These are phyloP conservation scores for Phyllotreta cruciferae DNA, from an alignment of 2,888 invertebrate species.

Conservation along the genomic window DNA sequence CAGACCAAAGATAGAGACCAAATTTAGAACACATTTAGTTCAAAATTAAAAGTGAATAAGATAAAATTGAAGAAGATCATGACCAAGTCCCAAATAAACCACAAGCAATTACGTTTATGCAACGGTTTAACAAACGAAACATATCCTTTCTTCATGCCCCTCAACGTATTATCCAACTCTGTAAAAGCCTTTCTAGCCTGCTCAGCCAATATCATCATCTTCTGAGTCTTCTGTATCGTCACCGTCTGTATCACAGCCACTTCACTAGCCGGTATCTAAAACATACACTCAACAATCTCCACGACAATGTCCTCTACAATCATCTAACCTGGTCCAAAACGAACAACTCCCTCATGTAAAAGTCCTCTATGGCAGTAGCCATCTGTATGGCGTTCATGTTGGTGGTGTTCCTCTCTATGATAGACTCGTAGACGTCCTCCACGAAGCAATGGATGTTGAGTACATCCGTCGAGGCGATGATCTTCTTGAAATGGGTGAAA, in stretches of 20 bases:
- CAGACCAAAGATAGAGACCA: too few species aligned
- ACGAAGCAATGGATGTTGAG: slow-evolving; percentile 67
- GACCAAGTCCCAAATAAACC: too few species aligned
- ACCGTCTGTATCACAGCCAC: background rate
- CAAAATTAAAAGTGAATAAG: too few species aligned
- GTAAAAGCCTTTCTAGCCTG: background rate
- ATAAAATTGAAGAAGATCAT: too few species aligned
- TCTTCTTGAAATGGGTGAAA: slow-evolving; percentile 65
- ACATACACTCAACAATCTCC: background rate
- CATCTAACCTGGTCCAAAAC: slow-evolving; percentile 61
- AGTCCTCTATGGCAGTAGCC: slow-evolving; percentile 67
- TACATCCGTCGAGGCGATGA: slow-evolving; percentile 65
- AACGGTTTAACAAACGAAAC: too few species aligned
- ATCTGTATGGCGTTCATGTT: slow-evolving; percentile 64
- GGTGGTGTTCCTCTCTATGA: slow-evolving; percentile 67
- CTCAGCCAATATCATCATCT: background rate
- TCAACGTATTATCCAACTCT: slow-evolving; percentile 40
- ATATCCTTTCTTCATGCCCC: background rate
- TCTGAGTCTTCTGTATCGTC: too few species aligned
- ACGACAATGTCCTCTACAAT: background rate
- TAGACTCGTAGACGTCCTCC: slow-evolving; percentile 70
- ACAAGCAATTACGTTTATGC: background rate
- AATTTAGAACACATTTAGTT: too few species aligned
- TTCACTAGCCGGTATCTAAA: background rate
- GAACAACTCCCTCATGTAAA: slow-evolving; percentile 61